phyloP scores from a whole-genome alignment of 2,888 invertebrate species.

The Lithophane ornitopus region DNA sequence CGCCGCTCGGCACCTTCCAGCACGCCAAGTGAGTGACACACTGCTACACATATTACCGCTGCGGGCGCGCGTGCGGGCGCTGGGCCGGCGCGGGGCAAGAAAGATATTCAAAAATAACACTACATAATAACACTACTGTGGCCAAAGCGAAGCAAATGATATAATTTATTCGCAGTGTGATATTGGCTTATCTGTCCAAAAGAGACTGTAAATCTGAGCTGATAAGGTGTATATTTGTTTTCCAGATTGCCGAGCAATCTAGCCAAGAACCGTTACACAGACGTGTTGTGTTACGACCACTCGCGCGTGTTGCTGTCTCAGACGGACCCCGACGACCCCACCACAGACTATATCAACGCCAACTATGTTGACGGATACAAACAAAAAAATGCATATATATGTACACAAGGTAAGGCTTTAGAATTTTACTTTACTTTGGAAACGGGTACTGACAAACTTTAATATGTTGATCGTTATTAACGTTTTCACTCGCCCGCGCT shows the following conservation, averaged over 20 bases:
- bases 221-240: constrained; percentile 6
- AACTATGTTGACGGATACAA: constrained; percentile 99
- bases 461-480: neutral
- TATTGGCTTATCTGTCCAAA: neutral
- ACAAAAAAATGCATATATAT: constrained; percentile 99
- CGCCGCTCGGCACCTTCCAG: no score
- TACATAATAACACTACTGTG: no score
- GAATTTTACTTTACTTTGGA: neutral
- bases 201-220: neutral
- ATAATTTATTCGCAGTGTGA: neutral
- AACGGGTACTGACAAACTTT: neutral
- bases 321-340: constrained; percentile 93
- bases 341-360: constrained; percentile 98
- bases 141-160: neutral
- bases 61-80: no score
- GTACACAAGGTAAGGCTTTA: constrained; percentile 96
- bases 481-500: no score
- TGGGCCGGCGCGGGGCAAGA: no score
- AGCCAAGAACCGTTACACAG: constrained; percentile 97
- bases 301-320: constrained; percentile 96
- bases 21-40: no score
- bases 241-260: constrained; percentile 91
- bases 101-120: no score
- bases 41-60: no score
- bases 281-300: constrained; percentile 99